Base-by-base conservation (phyloP, 2,888 invertebrate genomes). In the Leptinotarsa peninsularis region DNA sequence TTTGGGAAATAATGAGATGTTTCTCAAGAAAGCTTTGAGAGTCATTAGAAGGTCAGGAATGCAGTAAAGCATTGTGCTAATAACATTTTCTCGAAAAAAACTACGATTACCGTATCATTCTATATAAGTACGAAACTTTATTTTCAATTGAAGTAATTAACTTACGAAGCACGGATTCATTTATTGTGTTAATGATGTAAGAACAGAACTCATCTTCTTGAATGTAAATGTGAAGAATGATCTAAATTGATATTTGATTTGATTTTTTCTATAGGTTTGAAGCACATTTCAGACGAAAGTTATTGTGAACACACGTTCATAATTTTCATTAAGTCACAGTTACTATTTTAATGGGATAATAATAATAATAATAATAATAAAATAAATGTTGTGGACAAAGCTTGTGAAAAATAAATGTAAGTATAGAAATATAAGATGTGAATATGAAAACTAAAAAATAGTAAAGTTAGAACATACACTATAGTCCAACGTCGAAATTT, bases 21-120 rank as follows among this genome's bases (percentile, higher is more conserved):
- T 52, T 52, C 52, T 7, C 4, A 52, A 52, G 52, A 17, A 4
- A 13, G 1, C 15, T 52, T 52, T n/a, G 17, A 52, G 17, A 52
- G 52, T 52, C 52, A 52, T n/a, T 17, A n/a, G 17, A 52, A 63
- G 33, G 33, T 63, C 33, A 63, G 4, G 33, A 33, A 33, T 63
- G 63, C 17, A 63, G 63, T 63, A 7, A 63, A 33, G 43, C 63
- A 27, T 63, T 63, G 43, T 13, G 43, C 33, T 63, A 43, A 15
- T 33, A 63, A 63, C 63, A 43, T 63, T 63, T 18, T 63, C 63
- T 43, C 17, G 33, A 63, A 43, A 63, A 63, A 63, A 63, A 63
- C 4, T 21, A 58, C 17, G 17, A n/a, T 43, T 2, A 63, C 18
- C 43, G 43, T 33, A 63, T 63, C 43, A 63, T 63, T 63, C 63